Percentiles rank a stretch among this genome's conserved stretches.
phyloP scores from a whole-genome alignment of 53 echinoderm and acorn worm species.

The Apostichopus leukothele region DNA sequence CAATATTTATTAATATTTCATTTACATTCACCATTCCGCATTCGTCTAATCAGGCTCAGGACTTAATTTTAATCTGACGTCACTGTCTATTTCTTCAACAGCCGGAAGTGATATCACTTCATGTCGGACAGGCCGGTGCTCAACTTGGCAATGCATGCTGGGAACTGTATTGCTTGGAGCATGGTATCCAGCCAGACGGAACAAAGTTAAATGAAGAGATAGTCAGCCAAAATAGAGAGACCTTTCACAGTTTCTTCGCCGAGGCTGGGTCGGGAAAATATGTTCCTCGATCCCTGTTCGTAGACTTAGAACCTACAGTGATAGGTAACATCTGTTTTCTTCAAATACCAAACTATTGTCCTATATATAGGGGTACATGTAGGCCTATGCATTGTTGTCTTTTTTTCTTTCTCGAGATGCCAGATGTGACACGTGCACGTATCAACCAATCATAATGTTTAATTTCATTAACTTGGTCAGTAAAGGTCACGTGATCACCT shows the following conservation, averaged over 20 bases:
- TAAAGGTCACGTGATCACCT: too few species aligned
- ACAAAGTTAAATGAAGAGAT: slow-evolving; percentile 37
- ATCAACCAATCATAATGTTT: too few species aligned
- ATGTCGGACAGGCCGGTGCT: slow-evolving; percentile 52
- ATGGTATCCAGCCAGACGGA: slow-evolving; percentile 64
- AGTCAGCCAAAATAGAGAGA: slow-evolving; percentile 42
- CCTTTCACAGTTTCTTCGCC: slow-evolving; percentile 63
- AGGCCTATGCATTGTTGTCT: too few species aligned
- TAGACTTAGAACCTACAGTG: slow-evolving; percentile 65
- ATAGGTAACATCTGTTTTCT: slow-evolving; percentile 38
- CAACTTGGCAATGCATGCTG: slow-evolving; percentile 61
- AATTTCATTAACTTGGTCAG: too few species aligned
- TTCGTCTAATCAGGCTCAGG: too few species aligned
- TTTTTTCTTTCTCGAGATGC: too few species aligned
- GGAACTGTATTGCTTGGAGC: slow-evolving; percentile 47
- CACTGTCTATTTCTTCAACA: not conserved
- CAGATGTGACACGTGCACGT: too few species aligned
- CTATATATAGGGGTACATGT: too few species aligned
- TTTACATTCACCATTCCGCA: too few species aligned
- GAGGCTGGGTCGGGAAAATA: slow-evolving; percentile 58
- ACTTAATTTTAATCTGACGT: too few species aligned
- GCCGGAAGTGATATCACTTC: slow-evolving; percentile 51
- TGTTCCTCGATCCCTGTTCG: slow-evolving; percentile 55
- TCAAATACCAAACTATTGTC: too few species aligned
- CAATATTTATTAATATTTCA: too few species aligned